Evolutionary conservation across 2,888 invertebrate genomes (phyloP).

Genomic region (Beris morrisii): DNA sequence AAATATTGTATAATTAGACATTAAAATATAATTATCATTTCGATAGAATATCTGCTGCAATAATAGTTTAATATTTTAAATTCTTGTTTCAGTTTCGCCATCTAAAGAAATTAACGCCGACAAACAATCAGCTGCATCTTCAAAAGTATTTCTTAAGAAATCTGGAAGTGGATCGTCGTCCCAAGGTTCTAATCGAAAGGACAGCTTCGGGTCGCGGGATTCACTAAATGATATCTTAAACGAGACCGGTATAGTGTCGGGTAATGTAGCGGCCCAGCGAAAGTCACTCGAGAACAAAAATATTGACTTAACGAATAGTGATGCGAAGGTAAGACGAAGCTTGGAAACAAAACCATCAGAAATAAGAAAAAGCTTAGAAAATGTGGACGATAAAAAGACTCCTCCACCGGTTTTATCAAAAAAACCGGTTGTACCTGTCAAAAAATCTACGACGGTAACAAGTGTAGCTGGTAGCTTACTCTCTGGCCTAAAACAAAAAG

Average conservation of each 20-base stretch:
- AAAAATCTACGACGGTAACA: slow-evolving; percentile 69
- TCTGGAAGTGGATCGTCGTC: slow-evolving; percentile 48
- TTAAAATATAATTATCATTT: no score
- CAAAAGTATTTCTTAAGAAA: slow-evolving; percentile 46
- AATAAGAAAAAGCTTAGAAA: slow-evolving; percentile 53
- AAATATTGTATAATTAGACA: no score
- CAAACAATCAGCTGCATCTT: slow-evolving; percentile 55
- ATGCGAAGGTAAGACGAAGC: slow-evolving; percentile 33
- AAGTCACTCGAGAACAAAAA: slow-evolving; percentile 58
- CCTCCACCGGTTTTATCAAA: slow-evolving; percentile 60
- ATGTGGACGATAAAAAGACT: slow-evolving; percentile 54
- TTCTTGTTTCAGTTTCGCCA: slow-evolving; percentile 43
- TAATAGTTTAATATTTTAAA: no score
- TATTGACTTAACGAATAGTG: slow-evolving; percentile 46
- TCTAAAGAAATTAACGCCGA: slow-evolving; percentile 52
- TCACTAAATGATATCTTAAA: slow-evolving; percentile 55
- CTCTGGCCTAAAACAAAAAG: slow-evolving; percentile 65
- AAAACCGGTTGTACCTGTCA: slow-evolving; percentile 68
- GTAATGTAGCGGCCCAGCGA: slow-evolving; percentile 60
- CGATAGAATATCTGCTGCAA: no score
- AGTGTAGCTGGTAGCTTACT: slow-evolving; percentile 61
- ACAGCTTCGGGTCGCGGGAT: slow-evolving; percentile 54
- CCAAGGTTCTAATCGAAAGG: slow-evolving; percentile 49
- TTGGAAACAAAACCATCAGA: slow-evolving; percentile 45
- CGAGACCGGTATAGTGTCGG: slow-evolving; percentile 53